Base-by-base conservation (phyloP, 2,888 invertebrate species). In the Coronaproctus castanopsis region DNA sequence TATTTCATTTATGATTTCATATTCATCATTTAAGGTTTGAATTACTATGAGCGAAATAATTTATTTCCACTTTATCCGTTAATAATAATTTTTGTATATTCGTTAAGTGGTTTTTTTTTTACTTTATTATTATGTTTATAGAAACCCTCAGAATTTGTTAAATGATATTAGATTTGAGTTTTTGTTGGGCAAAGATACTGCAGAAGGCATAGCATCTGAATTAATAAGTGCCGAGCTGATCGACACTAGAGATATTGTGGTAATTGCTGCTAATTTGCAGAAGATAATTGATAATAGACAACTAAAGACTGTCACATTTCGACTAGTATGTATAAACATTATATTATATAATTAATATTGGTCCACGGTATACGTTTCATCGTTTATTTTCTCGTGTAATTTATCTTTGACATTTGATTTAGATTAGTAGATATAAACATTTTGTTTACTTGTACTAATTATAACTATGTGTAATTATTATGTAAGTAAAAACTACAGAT, bases 101-200 rank as follows among this genome's bases (percentile, higher is more conserved):
- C n/a, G n/a, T n/a, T n/a, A n/a, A n/a, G n/a, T n/a, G n/a, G n/a
- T n/a, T n/a, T n/a, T n/a, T n/a, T n/a, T n/a, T n/a, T n/a, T n/a
- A n/a, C n/a, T n/a, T n/a, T n/a, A n/a, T n/a, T n/a, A n/a, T n/a
- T n/a, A n/a, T n/a, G n/a, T n/a, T n/a, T 55, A 23, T 54, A 63
- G 63, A 56, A 97, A 97, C 75, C 78, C 84, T 52, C 83, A 83
- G 64, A 79, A 86, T 59, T 96, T 97, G 73, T 74, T 98, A 65
- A 96, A 97, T 72, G 97, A 98, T 72, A 98, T 98, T 67, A 82
- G 93, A 66, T 98, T 98, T 73, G 96, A 98, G 73, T 98, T 88
- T 71, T 85, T 88, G 20, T 81, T 83, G 24, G 91, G 90, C 21
- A 85, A 88, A 72, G 89, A 90, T 70, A 82, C 86, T 0, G 79